These are phyloP conservation scores for Dryobotodes eremita DNA, from an alignment of 2,888 invertebrate genomes.

Conservation along the genomic window DNA sequence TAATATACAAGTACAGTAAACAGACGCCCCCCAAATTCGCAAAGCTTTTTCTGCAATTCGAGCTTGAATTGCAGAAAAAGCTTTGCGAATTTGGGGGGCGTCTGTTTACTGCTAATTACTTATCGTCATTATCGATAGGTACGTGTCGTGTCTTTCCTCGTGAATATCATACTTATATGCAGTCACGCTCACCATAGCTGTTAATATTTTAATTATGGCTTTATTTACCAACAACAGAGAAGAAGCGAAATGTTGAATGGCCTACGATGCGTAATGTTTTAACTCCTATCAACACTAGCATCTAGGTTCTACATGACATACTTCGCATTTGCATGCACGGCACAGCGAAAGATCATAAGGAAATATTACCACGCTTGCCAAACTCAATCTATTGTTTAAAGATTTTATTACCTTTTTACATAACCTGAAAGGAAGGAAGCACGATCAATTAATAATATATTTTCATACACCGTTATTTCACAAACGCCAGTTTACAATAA, in stretches of 20 bases:
- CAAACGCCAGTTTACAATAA: slow-evolving; percentile 26
- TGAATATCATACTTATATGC: neutral
- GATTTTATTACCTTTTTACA: slow-evolving; percentile 18
- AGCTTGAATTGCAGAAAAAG: too few species aligned
- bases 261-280: neutral
- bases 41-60: too few species aligned
- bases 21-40: too few species aligned
- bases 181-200: neutral
- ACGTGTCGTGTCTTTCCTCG: neutral
- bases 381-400: slow-evolving; percentile 1
- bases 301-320: neutral
- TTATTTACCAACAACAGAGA: neutral
- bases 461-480: slow-evolving; percentile 23
- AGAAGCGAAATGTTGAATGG: too few species aligned
- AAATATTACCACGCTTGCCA: neutral
- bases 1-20: neutral
- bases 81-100: neutral
- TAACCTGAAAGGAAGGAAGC: slow-evolving; percentile 25
- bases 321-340: neutral
- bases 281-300: neutral
- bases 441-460: slow-evolving; percentile 24
- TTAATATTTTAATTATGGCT: neutral
- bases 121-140: neutral
- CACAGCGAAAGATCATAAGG: neutral
- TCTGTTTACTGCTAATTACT: neutral